Evolutionary conservation across 2,797 vertebrate species (phyloP).

Genomic region (Heteromormyrus szaboi): DNA sequence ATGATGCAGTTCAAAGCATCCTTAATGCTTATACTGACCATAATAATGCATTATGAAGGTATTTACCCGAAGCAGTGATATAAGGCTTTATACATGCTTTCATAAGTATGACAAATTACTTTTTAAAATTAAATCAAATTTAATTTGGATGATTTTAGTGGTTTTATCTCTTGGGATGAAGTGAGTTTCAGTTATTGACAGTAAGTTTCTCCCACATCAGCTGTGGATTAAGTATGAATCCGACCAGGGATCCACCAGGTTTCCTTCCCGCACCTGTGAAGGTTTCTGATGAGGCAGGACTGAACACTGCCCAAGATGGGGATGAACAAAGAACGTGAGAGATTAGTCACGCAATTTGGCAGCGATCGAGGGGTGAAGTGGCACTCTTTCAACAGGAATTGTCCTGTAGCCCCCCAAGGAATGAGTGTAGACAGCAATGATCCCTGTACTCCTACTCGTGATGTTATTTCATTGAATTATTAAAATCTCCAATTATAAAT

Average conservation of each 20-base stretch:
- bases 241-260: background rate
- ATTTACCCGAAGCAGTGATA: background rate
- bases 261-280: background rate
- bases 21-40: background rate
- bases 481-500: slow-evolving; percentile 53
- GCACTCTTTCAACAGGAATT: slow-evolving; percentile 30
- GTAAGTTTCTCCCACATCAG: background rate
- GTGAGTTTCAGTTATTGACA: background rate
- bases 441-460: slow-evolving; percentile 45
- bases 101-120: background rate
- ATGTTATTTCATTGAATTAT: slow-evolving; percentile 64
- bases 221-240: background rate
- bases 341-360: background rate
- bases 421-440: slow-evolving; percentile 24
- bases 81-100: background rate
- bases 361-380: background rate
- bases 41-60: background rate
- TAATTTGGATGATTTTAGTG: background rate
- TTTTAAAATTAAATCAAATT: background rate
- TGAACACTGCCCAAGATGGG: background rate
- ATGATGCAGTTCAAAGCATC: background rate
- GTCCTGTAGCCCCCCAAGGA: slow-evolving; percentile 19
- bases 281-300: background rate
- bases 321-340: background rate
- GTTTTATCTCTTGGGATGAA: background rate